phyloP scores from a whole-genome alignment of 2,113 vertebrate species.

The Plotosus lineatus region DNA sequence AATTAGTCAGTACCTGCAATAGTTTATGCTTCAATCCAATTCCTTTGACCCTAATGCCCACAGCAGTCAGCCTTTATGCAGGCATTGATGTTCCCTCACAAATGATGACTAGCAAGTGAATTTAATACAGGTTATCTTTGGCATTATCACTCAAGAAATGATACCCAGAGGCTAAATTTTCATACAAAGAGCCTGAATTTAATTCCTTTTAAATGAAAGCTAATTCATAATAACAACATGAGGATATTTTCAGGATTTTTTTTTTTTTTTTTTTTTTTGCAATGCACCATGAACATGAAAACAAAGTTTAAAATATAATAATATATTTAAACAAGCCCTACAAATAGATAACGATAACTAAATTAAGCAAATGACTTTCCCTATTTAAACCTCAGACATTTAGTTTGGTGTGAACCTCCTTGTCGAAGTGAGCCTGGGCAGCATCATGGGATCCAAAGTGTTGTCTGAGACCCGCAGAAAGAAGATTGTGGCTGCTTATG shows the following conservation, averaged over 20 bases:
- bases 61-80: background rate
- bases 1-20: background rate
- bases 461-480: too few species aligned
- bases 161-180: background rate
- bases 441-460: too few species aligned
- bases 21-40: background rate
- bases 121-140: background rate
- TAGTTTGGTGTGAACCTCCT: too few species aligned
- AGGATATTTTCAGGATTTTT: background rate
- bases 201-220: background rate
- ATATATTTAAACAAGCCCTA: too few species aligned
- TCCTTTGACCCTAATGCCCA: background rate
- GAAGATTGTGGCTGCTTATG: too few species aligned
- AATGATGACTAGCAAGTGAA: background rate
- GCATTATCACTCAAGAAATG: background rate
- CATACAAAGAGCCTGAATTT: background rate
- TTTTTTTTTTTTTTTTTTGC: too few species aligned
- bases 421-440: too few species aligned
- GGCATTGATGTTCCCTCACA: background rate
- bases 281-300: too few species aligned
- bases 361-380: too few species aligned
- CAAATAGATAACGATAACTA: too few species aligned
- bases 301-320: too few species aligned
- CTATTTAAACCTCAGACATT: too few species aligned
- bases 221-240: background rate